These are phyloP conservation scores for Strix uralensis DNA, from an alignment of 2,113 vertebrate genomes.

Conservation along the genomic window DNA sequence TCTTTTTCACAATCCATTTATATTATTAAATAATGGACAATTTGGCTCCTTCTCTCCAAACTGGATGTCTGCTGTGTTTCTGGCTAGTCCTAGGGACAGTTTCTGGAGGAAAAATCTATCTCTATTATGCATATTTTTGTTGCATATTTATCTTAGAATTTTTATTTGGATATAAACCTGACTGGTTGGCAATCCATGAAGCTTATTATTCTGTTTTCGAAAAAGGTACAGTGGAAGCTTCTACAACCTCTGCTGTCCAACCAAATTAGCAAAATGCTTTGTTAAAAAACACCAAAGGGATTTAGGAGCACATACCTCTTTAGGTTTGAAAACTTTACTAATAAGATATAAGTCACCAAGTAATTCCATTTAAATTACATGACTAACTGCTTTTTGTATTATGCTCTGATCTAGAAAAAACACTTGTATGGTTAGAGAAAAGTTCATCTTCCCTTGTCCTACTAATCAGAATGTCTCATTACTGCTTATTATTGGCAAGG, in stretches of 20 bases:
- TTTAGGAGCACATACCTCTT: neutral
- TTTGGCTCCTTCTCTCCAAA: neutral
- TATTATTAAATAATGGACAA: neutral
- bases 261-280: neutral
- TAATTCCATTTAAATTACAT: neutral
- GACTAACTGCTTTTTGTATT: neutral
- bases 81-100: neutral
- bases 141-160: neutral
- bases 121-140: neutral
- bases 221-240: neutral
- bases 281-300: neutral
- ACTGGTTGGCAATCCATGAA: neutral
- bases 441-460: neutral
- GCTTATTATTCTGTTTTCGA: neutral
- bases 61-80: neutral
- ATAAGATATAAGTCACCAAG: neutral
- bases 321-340: neutral
- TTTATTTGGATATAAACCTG: neutral
- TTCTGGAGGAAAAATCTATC: neutral
- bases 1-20: neutral
- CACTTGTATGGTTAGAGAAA: neutral
- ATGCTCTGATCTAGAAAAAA: neutral
- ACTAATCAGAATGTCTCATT: neutral
- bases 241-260: neutral
- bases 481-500: neutral